These are phyloP conservation scores for Apaloderma vittatum DNA, from an alignment of 2,113 vertebrate species.

Conservation along the genomic window DNA sequence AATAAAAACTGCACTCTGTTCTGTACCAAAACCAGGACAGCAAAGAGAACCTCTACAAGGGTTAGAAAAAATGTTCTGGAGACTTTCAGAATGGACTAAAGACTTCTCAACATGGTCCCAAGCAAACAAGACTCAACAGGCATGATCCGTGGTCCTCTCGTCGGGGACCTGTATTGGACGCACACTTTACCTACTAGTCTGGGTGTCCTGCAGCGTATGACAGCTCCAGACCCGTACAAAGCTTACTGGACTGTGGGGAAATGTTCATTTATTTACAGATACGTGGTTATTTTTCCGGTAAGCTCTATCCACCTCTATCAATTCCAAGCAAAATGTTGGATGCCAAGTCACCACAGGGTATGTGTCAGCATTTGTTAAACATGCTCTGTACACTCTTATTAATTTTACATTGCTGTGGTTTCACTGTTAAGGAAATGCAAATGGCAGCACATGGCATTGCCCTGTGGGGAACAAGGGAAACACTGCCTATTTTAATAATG, in stretches of 20 bases:
- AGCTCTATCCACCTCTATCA: neutral
- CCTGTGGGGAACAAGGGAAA: neutral
- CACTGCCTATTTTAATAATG: neutral
- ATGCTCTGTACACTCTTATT: slow-evolving; percentile 17
- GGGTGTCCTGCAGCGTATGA: neutral
- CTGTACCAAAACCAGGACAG: neutral
- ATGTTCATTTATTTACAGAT: neutral
- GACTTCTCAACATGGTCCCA: neutral
- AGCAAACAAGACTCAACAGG: neutral
- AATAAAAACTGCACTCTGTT: neutral
- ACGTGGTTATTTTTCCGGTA: neutral
- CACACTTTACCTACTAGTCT: neutral
- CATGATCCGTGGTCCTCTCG: neutral
- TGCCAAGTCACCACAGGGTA: slow-evolving; percentile 44
- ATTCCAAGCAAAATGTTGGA: neutral
- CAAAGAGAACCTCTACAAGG: neutral
- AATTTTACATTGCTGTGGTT: slow-evolving; percentile 41
- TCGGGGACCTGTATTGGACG: rapidly evolving
- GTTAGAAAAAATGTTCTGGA: neutral
- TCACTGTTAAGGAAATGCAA: slow-evolving; percentile 30
- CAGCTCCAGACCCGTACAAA: neutral
- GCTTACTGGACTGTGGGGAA: neutral
- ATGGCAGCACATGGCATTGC: slow-evolving; percentile 13
- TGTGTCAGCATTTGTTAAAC: slow-evolving; percentile 43
- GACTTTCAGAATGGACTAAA: neutral